Conservation (phyloP, 2,797 vertebrate genomes). For the Picus viridis region DNA sequence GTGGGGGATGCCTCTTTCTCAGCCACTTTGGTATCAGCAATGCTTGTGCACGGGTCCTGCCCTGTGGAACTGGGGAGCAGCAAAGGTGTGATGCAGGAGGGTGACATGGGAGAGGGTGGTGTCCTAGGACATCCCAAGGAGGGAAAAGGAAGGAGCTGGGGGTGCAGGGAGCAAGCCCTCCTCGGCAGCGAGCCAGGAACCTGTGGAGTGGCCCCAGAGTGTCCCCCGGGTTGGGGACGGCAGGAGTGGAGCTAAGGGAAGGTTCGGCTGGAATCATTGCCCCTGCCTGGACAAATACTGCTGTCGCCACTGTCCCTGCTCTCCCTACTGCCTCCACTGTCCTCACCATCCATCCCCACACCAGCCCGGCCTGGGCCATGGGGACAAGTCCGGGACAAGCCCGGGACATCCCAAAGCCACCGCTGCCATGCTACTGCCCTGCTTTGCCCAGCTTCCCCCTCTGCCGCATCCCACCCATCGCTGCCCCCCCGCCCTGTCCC, state of each 20-base stretch:
- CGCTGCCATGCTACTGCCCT: background rate
- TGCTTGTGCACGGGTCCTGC: rapidly evolving
- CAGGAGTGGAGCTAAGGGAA: background rate
- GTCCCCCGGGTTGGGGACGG: background rate
- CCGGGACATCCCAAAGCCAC: too few relatives aligned
- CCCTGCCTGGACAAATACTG: too few relatives aligned
- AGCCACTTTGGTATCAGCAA: too few relatives aligned
- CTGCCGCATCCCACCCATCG: background rate
- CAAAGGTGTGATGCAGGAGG: background rate
- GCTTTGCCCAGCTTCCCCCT: background rate
- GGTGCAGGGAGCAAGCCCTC: background rate
- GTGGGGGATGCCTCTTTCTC: background rate
- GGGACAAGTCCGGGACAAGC: too few relatives aligned
- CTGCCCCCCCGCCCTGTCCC: conserved; percentile 3
- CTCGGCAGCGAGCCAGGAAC: background rate
- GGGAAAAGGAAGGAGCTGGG: background rate
- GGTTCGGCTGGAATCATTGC: too few relatives aligned
- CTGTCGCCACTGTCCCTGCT: too few relatives aligned
- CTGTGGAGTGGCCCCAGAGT: background rate
- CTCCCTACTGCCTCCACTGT: too few relatives aligned
- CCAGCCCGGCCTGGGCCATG: too few relatives aligned
- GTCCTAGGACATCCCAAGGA: background rate
- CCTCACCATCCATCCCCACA: too few relatives aligned
- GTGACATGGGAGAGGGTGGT: background rate
- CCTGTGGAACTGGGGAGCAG: background rate